phyloP scores from a whole-genome alignment of 1,140 invertebrate species.

The Drosophila mojavensis region DNA sequence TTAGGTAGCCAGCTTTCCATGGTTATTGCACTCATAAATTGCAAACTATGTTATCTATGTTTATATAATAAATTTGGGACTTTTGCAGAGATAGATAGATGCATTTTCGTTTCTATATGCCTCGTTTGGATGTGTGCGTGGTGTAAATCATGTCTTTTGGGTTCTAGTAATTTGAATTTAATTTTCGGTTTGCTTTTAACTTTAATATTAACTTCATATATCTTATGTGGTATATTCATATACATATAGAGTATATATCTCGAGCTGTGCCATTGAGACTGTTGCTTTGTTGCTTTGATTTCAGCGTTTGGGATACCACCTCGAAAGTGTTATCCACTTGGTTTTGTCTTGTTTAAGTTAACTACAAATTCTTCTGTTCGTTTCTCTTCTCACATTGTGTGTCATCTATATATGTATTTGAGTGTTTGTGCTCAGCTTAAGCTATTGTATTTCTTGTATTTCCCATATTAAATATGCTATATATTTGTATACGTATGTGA shows the following conservation, averaged over 20 bases:
- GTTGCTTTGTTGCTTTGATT: slow-evolving; percentile 75
- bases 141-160: slow-evolving; percentile 80
- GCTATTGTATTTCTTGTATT: slow-evolving; percentile 30
- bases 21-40: neutral
- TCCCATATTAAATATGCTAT: slow-evolving; percentile 54
- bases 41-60: slow-evolving; percentile 27
- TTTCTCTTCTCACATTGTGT: slow-evolving; percentile 30
- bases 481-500: slow-evolving; percentile 25
- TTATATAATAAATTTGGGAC: slow-evolving; percentile 32
- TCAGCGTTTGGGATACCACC: slow-evolving; percentile 50
- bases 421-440: slow-evolving; percentile 39
- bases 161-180: slow-evolving; percentile 24
- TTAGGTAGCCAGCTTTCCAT: neutral
- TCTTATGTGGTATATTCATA: slow-evolving; percentile 43
- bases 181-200: slow-evolving; percentile 37
- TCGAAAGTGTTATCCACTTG: neutral
- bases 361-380: slow-evolving; percentile 52
- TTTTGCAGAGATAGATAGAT: slow-evolving; percentile 36
- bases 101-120: slow-evolving; percentile 48
- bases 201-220: slow-evolving; percentile 28
- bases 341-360: slow-evolving; percentile 45
- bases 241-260: slow-evolving; percentile 42
- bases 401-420: slow-evolving; percentile 41
- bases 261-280: slow-evolving; percentile 66
- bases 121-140: slow-evolving; percentile 65